Conservation (phyloP, 92 coral and sea anemone species). For the Actinostola sp. region DNA sequence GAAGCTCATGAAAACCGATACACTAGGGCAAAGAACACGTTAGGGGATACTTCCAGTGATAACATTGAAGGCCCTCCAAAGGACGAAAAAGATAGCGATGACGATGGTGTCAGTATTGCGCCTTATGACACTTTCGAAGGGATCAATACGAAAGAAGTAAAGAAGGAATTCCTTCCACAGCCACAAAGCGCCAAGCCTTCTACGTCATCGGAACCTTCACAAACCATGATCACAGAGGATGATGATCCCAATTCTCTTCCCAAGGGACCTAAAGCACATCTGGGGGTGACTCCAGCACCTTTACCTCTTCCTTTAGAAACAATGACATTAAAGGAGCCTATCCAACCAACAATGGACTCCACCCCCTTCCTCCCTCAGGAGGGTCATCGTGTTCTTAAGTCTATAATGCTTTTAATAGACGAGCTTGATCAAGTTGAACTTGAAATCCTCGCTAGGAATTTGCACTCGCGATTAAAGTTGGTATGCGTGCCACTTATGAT, state of each 20-base stretch:
- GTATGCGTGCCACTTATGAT: constrained; percentile 86
- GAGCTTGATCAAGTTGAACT: constrained; percentile 91
- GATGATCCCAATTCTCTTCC: constrained; percentile 29
- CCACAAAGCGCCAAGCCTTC: neutral
- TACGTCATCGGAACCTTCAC: neutral
- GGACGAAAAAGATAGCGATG: neutral
- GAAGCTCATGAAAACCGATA: constrained; percentile 62
- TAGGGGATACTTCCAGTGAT: constrained; percentile 16
- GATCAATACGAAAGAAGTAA: constrained; percentile 23
- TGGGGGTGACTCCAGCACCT: constrained; percentile 70
- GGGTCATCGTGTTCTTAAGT: constrained; percentile 73
- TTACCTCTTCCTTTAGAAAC: constrained; percentile 75
- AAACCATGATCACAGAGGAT: neutral
- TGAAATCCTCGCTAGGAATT: constrained; percentile 79
- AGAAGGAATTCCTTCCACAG: constrained; percentile 7
- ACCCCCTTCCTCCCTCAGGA: constrained; percentile 48
- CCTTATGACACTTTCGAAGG: constrained; percentile 21
- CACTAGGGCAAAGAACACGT: constrained; percentile 53
- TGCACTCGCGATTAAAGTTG: constrained; percentile 75
- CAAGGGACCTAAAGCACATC: constrained; percentile 44
- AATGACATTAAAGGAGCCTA: constrained; percentile 59
- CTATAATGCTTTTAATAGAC: constrained; percentile 82
- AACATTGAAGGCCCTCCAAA: constrained; percentile 42
- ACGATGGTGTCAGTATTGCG: neutral
- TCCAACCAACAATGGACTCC: constrained; percentile 42